Evolutionary conservation across 2,888 invertebrate genomes (phyloP).

Genomic region (Acrobasis repandana): DNA sequence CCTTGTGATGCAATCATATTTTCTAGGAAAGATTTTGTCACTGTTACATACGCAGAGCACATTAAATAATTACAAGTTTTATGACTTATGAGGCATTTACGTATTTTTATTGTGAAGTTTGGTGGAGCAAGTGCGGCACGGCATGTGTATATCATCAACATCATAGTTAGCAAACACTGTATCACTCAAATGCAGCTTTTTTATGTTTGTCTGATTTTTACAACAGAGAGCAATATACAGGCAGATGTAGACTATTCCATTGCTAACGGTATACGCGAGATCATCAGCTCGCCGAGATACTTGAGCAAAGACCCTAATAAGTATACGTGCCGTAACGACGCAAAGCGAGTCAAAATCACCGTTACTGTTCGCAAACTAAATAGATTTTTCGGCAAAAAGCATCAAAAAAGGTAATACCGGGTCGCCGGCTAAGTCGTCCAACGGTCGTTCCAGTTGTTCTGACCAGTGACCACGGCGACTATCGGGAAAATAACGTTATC

Average conservation of each 20-base stretch:
- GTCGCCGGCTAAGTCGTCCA: slow-evolving; percentile 67
- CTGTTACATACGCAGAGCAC: no score
- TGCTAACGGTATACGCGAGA: slow-evolving; percentile 50
- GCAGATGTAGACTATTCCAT: slow-evolving; percentile 41
- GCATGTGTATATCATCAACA: no score
- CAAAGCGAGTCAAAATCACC: slow-evolving; percentile 60
- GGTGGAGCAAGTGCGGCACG: no score
- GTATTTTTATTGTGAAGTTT: no score
- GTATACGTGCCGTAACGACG: slow-evolving; percentile 56
- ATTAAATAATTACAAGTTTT: no score
- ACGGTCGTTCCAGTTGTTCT: slow-evolving; percentile 73
- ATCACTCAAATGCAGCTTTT: neutral
- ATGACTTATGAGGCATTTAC: no score
- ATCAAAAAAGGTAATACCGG: slow-evolving; percentile 71
- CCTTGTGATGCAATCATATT: no score
- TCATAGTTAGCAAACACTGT: no score
- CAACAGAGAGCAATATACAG: neutral
- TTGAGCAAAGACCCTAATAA: slow-evolving; percentile 67
- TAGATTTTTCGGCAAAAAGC: slow-evolving; percentile 76
- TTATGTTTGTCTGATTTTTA: neutral
- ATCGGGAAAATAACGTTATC: slow-evolving; percentile 38
- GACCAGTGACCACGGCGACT: slow-evolving; percentile 43
- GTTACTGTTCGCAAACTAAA: slow-evolving; percentile 73
- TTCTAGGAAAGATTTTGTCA: no score
- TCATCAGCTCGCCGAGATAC: slow-evolving; percentile 47